Base-by-base conservation (phyloP, 37 sponge, comb jelly and placozoan species). In the Corticium candelabrum region DNA sequence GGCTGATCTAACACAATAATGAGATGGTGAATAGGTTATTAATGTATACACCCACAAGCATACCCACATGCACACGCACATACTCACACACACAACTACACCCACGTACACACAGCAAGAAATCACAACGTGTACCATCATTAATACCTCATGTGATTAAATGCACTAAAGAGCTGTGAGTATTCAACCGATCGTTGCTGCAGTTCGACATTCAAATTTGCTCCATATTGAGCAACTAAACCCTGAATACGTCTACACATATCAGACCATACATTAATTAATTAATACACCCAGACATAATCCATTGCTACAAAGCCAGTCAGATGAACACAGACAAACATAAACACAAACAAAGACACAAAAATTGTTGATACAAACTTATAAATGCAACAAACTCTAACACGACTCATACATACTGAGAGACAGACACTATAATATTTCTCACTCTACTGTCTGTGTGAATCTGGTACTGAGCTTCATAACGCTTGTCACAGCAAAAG, bases 141-240 rank as follows among this genome's bases (percentile, higher is more conserved):
- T n/a, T 38, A 77, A 3, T 34, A 86, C 89, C 93, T 88, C 89
- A 92, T 86, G 2, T 78, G 40, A 38, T 92, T 87, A 34, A 86
- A 91, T 30, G 85, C 85, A 39, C 56, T 87, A 69, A 93, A 90
- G 40, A 96, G 87, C 41, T 86, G 74, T 3, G 67, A 7, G 72
- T 96, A 96, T 76, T 96, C 96, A 35, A 92, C 90, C 39, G 93
- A 86, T 74, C 96, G 85, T 76, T 96, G 96, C 68, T 96, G 96
- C 30, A 96, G 77, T 71, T 96, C 96, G 67, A 85, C 86, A 75
- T 96, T 85, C 78, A 89, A 37, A 69, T 86, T 82, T 77, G 84
- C 82, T 1, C 62, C 78, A 62, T 91, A 96, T 41, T 77, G 37
- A 37, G 56, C 50, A 7, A 96, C 74, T 27, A 96, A 57, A 1